Conservation (phyloP, 2,888 invertebrate genomes). For the Unio delphinus region DNA sequence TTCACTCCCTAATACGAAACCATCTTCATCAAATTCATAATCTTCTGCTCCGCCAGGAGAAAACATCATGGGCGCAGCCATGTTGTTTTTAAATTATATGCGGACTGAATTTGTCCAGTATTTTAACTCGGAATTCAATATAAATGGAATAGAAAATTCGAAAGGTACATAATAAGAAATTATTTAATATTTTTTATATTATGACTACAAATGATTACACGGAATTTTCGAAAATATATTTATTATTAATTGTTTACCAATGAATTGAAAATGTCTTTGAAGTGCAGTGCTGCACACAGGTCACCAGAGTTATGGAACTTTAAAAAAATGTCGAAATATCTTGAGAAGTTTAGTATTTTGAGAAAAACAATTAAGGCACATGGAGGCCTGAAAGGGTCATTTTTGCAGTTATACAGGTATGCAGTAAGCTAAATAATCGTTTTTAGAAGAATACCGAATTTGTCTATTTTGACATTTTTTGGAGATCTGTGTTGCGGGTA, state of each 20-base stretch:
- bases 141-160: no score
- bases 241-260: slow-evolving; percentile 1
- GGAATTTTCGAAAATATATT: background rate
- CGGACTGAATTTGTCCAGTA: no score
- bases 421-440: no score
- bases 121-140: no score
- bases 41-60: slow-evolving; percentile 47
- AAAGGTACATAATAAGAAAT: no score
- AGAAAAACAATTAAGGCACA: slow-evolving; percentile 50
- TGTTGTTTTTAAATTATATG: slow-evolving; percentile 6
- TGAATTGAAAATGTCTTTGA: slow-evolving; percentile 6
- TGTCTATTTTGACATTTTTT: no score
- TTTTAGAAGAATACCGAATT: no score
- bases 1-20: slow-evolving; percentile 38
- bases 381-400: slow-evolving; percentile 54
- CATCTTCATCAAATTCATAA: slow-evolving; percentile 48
- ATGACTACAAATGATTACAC: background rate
- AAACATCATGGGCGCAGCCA: slow-evolving; percentile 33
- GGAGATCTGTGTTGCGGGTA: no score
- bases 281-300: background rate
- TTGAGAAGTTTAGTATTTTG: slow-evolving; percentile 50
- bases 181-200: no score
- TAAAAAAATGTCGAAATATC: slow-evolving; percentile 48
- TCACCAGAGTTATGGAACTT: no score
- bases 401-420: slow-evolving; percentile 45